Evolutionary conservation across 2,113 vertebrate genomes (phyloP), one percentile per base, ranked within the genome.

Genomic region (Oncorhynchus keta): DNA sequence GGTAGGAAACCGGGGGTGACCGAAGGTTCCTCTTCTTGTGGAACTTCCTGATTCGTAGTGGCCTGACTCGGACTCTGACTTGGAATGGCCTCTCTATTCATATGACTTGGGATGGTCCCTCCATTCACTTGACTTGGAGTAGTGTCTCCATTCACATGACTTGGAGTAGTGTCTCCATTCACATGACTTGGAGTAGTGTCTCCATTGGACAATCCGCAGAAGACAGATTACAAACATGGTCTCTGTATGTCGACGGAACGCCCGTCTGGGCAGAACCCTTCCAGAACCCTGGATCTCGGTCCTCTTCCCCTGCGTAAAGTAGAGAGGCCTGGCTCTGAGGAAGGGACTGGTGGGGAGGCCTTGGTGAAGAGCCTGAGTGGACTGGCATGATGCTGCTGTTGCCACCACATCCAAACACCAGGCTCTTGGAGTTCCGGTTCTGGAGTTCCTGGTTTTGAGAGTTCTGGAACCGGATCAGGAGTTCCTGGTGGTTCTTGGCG

Each of bases 401-500:
- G 22, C n/a, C 24, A n/a, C n/a, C 7, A 4, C 8, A 22, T 51
- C 24, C 51, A 18, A 55, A 1, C 14, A 76, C 72, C 64, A 39
- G 51, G 76, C 20, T 55, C 51, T 55, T 14, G 51, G 16, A 55
- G 51, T 5, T 55, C 51, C 51, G 51, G 51, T 4, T 55, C 51
- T 55, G 51, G 39, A 45, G 9, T 45, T 45, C 39, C 39, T 45
- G 39, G 39, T 45, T 45, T 2, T 45, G 39, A 45, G 39, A 45
- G 39, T 45, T 45, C 39, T 45, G n/a, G n/a, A n/a, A n/a, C n/a
- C n/a, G n/a, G n/a, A n/a, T n/a, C n/a, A n/a, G n/a, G n/a, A n/a
- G n/a, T n/a, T n/a, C n/a, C n/a, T n/a, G 13, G 12, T 74, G 82
- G 66, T 70, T 75, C 22, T 68, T 76, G 68, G 35, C 32, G 18